These are phyloP conservation scores for Nasonovia ribisnigri DNA, from an alignment of 2,888 invertebrate genomes.

Conservation along the genomic window DNA sequence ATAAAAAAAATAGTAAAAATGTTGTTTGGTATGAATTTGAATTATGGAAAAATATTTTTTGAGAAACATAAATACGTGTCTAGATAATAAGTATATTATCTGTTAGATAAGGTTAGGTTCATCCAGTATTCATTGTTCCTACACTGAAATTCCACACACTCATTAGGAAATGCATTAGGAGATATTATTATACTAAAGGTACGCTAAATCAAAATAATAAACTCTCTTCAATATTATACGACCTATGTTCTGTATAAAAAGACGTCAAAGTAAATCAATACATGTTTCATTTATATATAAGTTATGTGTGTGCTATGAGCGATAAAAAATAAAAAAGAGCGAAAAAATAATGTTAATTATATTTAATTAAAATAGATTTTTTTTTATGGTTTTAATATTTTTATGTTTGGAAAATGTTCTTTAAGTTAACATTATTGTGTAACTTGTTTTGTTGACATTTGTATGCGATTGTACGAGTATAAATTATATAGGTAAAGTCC, in stretches of 20 bases:
- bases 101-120: neutral
- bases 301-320: neutral
- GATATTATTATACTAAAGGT: neutral
- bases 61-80: neutral
- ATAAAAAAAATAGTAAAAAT: neutral
- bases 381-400: neutral
- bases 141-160: neutral
- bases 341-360: neutral
- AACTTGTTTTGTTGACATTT: conserved; percentile 26
- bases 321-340: neutral
- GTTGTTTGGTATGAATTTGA: neutral
- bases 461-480: neutral
- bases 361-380: conserved; percentile 12
- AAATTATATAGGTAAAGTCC: neutral
- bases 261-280: neutral
- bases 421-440: conserved; percentile 3
- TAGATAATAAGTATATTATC: neutral
- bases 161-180: neutral
- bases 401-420: neutral
- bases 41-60: neutral
- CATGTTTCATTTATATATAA: neutral
- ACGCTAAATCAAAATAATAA: neutral
- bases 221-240: neutral
- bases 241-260: neutral
- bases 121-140: neutral